A percentile compares a stretch with the other conserved stretches of the same genome.
Conservation (phyloP, 2,888 invertebrate genomes). For the Morpho helenor region DNA sequence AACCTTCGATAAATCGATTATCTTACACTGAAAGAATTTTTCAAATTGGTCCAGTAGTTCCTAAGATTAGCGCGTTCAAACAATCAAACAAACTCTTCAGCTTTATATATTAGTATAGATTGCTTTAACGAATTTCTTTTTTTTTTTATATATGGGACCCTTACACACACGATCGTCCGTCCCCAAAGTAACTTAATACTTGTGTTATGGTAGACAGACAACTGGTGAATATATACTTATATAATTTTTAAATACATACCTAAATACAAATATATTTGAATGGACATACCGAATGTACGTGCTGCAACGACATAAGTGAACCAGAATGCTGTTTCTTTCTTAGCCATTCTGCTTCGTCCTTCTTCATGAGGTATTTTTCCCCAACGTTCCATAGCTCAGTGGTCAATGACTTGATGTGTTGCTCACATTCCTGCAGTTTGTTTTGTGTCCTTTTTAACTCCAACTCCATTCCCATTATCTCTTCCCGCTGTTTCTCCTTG, state of each 20-base stretch:
- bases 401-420: slow-evolving; percentile 66
- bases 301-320: slow-evolving; percentile 68
- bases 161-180: too few relatives aligned
- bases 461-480: slow-evolving; percentile 65
- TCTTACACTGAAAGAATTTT: too few relatives aligned
- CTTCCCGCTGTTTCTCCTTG: slow-evolving; percentile 73
- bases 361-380: slow-evolving; percentile 78
- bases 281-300: slow-evolving; percentile 57
- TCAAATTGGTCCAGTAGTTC: too few relatives aligned
- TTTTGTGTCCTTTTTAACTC: slow-evolving; percentile 75
- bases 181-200: too few relatives aligned
- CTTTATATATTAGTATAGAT: too few relatives aligned
- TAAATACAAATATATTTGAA: not conserved
- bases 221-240: too few relatives aligned
- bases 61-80: too few relatives aligned
- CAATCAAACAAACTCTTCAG: too few relatives aligned
- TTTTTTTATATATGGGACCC: too few relatives aligned
- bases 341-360: slow-evolving; percentile 77
- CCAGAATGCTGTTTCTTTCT: slow-evolving; percentile 56
- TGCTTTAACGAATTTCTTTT: too few relatives aligned
- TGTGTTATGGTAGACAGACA: too few relatives aligned
- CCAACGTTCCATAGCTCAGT: slow-evolving; percentile 81
- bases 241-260: not conserved
- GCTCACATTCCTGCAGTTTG: slow-evolving; percentile 63
- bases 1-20: too few relatives aligned